phyloP scores from a whole-genome alignment of 1,140 invertebrate genomes.

The Gryon sp. region DNA sequence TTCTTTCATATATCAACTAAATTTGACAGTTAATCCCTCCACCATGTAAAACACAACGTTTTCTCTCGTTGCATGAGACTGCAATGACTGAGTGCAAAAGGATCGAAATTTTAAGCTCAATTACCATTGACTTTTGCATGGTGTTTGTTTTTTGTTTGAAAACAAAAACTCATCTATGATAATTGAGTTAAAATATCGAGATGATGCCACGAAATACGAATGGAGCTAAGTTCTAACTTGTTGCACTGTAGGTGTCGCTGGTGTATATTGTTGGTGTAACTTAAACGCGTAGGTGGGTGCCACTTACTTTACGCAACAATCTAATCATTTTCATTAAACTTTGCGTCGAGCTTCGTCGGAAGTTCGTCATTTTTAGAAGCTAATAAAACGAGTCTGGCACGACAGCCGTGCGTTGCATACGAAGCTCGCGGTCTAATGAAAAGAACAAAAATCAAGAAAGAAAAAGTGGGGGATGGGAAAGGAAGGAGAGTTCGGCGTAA shows the following conservation, averaged over 20 bases:
- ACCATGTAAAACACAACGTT: constrained; percentile 17
- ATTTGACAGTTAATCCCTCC: not conserved
- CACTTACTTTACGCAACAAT: constrained; percentile 37
- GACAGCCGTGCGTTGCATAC: too few relatives aligned
- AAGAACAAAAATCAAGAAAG: too few relatives aligned
- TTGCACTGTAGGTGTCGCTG: constrained; percentile 31
- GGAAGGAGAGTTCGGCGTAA: too few relatives aligned
- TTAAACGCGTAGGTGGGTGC: not conserved
- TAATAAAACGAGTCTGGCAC: too few relatives aligned
- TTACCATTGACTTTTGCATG: too few relatives aligned
- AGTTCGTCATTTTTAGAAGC: too few relatives aligned
- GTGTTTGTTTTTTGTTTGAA: too few relatives aligned
- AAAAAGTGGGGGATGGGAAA: too few relatives aligned
- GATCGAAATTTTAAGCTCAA: not conserved
- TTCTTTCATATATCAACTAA: not conserved
- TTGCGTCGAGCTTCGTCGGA: not conserved
- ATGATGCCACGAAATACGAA: not conserved
- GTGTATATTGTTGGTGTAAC: constrained; percentile 22
- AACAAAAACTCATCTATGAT: not conserved
- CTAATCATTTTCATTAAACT: constrained; percentile 3
- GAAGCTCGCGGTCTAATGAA: too few relatives aligned
- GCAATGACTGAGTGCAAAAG: constrained; percentile 24
- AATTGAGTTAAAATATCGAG: not conserved
- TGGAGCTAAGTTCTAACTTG: constrained; percentile 8
- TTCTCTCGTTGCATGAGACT: constrained; percentile 37